These are phyloP conservation scores for Caiman crocodilus DNA, from an alignment of 2,797 vertebrate species.

Conservation along the genomic window DNA sequence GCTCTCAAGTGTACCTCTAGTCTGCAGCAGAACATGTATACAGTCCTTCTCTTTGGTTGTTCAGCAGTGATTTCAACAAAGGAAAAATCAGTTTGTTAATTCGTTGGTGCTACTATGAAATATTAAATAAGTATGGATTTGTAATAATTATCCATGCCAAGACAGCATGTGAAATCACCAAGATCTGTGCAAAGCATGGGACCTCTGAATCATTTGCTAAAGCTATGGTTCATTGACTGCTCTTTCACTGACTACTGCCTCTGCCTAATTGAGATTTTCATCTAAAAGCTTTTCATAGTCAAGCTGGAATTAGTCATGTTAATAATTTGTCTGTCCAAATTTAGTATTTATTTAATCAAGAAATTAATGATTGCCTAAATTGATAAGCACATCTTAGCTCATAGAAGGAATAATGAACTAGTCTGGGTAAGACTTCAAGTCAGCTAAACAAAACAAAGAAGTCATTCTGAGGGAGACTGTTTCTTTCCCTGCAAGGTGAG, in stretches of 20 bases:
- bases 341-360: slow-evolving; percentile 43
- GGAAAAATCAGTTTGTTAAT: slow-evolving; percentile 31
- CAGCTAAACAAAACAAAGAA: slow-evolving; percentile 17
- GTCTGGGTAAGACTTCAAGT: not conserved
- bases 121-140: slow-evolving; percentile 11
- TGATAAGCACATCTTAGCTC: not conserved
- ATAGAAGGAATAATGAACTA: not conserved
- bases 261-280: slow-evolving; percentile 18
- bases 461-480: not conserved
- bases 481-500: not conserved
- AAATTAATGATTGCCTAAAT: slow-evolving; percentile 3
- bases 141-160: not conserved
- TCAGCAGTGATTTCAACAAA: not conserved
- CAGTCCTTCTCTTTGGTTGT: not conserved
- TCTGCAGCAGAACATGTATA: not conserved
- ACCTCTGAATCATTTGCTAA: slow-evolving; percentile 19
- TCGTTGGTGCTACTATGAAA: not conserved
- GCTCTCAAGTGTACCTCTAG: not conserved
- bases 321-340: slow-evolving; percentile 41
- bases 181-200: not conserved
- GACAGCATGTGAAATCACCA: not conserved
- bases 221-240: not conserved
- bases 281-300: slow-evolving; percentile 44
- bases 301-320: slow-evolving; percentile 37
- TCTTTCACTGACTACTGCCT: slow-evolving; percentile 18